Evolutionary conservation across 2,888 invertebrate species (phyloP), one percentile per base, ranked within the genome.

Genomic region (Gymnosoma rotundatum): DNA sequence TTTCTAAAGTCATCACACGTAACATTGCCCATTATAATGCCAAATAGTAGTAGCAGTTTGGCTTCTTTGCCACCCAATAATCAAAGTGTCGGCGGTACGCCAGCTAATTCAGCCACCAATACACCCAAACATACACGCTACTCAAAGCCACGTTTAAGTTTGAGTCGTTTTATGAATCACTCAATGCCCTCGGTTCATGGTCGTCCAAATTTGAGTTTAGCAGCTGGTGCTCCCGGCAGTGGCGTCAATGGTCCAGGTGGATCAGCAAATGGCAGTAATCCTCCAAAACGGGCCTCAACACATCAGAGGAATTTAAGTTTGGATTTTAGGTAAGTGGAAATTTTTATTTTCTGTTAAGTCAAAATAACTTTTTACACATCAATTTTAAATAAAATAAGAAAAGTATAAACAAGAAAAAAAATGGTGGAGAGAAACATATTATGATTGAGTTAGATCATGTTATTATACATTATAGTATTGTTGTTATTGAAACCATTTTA

Each of bases 231-330:
- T 42, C 36, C 83, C 21, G 58, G 84, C 36, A 83, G 86, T 81
- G 75, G 69, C 45, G 70, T 63, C 8, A 83, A 67, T 80, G 76
- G 80, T 42, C 63, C 52, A 16, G 74, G 86, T n/a, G 83, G 81
- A 38, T 87, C 86, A 48, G 85, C 73, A 25, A 86, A 83, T 74
- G 87, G 85, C 8, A 83, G 87, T 38, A 88, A 89, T 88, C 89
- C 90, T 45, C 91, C 91, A 5, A 92, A 92, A 81, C 89, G 92
- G 69, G 88, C 92, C 85, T 92, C 93, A 83, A 93, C 93, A 73
- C 97, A 97, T 93, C 97, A 97, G 93, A 95, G 97, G 91, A 97
- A 97, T 93, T 95, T 97, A 90, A 97, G 97, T 91, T 94, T 97
- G 92, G 97, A 97, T 93, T 97, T 97, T 93, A 96, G 97, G 97